Conservation (phyloP, 2,888 invertebrate genomes). For the Acanthosepion lycidas region DNA sequence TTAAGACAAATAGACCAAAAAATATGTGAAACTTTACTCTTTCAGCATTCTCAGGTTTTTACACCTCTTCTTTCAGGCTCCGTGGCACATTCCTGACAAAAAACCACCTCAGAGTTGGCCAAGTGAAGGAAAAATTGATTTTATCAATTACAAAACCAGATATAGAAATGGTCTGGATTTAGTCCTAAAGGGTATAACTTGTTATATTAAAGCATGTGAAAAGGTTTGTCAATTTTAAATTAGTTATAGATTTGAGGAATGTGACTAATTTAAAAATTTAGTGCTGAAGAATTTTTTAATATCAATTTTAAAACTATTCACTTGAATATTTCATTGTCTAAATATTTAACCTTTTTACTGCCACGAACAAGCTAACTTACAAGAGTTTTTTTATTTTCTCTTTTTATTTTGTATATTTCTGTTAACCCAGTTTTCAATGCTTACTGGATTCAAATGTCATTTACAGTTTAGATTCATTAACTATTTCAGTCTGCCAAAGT, state of each 20-base stretch:
- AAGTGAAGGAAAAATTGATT: constrained; percentile 64
- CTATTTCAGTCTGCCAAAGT: too few relatives aligned
- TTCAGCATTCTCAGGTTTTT: background rate
- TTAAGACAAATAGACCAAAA: too few relatives aligned
- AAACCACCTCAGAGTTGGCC: constrained; percentile 70
- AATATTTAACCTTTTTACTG: too few relatives aligned
- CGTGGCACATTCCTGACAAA: constrained; percentile 60
- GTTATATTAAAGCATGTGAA: constrained; percentile 67
- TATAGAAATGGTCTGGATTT: constrained; percentile 73
- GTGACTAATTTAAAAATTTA: background rate
- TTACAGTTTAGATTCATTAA: too few relatives aligned
- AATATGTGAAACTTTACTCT: too few relatives aligned
- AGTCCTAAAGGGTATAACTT: constrained; percentile 69
- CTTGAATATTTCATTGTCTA: background rate
- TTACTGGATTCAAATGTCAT: too few relatives aligned
- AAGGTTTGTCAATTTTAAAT: constrained; percentile 62
- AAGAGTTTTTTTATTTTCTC: too few relatives aligned
- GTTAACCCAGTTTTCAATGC: too few relatives aligned
- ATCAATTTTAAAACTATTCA: background rate
- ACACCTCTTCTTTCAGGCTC: constrained; percentile 60
- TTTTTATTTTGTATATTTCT: too few relatives aligned
- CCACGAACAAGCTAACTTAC: too few relatives aligned
- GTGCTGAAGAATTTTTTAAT: too few relatives aligned
- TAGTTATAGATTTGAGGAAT: background rate
- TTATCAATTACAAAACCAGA: constrained; percentile 68